Evolutionary conservation across 2,797 vertebrate genomes (phyloP), one percentile per base, ranked within the genome.

Genomic region (Martes flavigula): DNA sequence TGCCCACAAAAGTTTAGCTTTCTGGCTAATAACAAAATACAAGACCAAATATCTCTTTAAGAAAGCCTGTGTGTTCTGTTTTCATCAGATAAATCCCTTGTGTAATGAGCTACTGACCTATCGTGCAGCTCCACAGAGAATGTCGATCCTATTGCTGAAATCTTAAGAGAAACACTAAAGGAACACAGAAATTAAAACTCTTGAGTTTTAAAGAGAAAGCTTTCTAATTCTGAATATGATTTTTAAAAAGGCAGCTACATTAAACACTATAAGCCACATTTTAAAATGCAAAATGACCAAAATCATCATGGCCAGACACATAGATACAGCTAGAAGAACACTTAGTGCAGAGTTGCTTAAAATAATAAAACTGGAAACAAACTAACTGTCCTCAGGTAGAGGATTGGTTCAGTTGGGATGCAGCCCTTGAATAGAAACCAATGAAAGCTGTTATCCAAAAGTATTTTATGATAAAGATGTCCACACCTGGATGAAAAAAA

Each of bases 271-370:
- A 60, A 60, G 68, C 93, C 30, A 70, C 75, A 58, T 87, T 94
- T 96, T 23, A 90, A 98, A 93, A 87, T 21, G 35, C 48, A 95
- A 66, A 95, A 60, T 72, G 62, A 85, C 81, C 85, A n/a, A 83
- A 93, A 94, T 72, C 87, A 87, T 58, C 66, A 72, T 18, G 10
- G 35, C 7, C 27, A 51, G 72, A 25, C 35, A 64, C 43, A 43
- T 3, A 70, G 23, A 85, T 46, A 95, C 0, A 89, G 66, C 25
- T n/a, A 93, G 30, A 86, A 64, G 18, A 32, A 35, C 51, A 70
- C 27, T 85, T 84, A 68, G 38, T 5, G 5, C 48, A 87, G 43
- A 84, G 40, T 38, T 79, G 56, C 43, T 84, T 78, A 83, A 93
- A 94, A 87, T 18, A 73, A 27, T 78, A 46, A 90, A 77, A 75